Evolutionary conservation across 53 echinoderm and acorn worm genomes (phyloP).

Genomic region (Luidia sarsii): DNA sequence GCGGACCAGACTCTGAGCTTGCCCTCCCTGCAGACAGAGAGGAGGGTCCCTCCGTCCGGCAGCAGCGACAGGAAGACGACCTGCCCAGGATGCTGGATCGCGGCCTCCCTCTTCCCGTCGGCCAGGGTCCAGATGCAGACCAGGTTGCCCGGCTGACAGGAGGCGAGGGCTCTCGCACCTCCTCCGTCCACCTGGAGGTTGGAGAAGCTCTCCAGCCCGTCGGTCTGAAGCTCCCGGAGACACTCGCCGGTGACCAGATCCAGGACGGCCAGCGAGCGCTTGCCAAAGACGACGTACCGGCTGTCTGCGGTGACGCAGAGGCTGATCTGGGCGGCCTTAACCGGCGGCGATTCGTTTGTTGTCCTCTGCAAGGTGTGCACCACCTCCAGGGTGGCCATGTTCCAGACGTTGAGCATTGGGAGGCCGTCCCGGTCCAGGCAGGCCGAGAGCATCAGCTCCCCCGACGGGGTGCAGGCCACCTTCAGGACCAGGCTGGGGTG

Average conservation of each 20-base stretch:
- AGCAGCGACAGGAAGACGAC: conserved; percentile 14
- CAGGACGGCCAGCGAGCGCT: conserved; percentile 60
- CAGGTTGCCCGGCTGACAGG: conserved; percentile 54
- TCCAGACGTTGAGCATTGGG: conserved; percentile 83
- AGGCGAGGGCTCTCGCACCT: conserved; percentile 25
- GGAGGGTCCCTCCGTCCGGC: not conserved
- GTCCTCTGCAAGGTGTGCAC: conserved; percentile 68
- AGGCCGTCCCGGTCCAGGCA: conserved; percentile 71
- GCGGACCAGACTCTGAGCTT: conserved; percentile 68
- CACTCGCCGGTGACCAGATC: conserved; percentile 75
- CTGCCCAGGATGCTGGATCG: conserved; percentile 44
- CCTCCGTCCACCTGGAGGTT: conserved; percentile 40
- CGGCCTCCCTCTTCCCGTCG: conserved; percentile 18
- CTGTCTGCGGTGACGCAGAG: conserved; percentile 57
- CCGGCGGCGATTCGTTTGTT: not conserved
- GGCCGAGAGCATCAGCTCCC: conserved; percentile 62
- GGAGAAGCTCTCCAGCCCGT: conserved; percentile 44
- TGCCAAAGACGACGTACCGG: conserved; percentile 67
- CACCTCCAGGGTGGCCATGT: conserved; percentile 67
- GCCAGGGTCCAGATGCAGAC: conserved; percentile 64
- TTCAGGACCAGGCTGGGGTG: conserved; percentile 72
- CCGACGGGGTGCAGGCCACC: conserved; percentile 58
- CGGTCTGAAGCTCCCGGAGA: conserved; percentile 56
- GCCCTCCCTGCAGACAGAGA: conserved; percentile 64
- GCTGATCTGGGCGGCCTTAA: conserved; percentile 38